Base-by-base conservation (phyloP, 1,140 invertebrate genomes). In the Papilio polyxenes region DNA sequence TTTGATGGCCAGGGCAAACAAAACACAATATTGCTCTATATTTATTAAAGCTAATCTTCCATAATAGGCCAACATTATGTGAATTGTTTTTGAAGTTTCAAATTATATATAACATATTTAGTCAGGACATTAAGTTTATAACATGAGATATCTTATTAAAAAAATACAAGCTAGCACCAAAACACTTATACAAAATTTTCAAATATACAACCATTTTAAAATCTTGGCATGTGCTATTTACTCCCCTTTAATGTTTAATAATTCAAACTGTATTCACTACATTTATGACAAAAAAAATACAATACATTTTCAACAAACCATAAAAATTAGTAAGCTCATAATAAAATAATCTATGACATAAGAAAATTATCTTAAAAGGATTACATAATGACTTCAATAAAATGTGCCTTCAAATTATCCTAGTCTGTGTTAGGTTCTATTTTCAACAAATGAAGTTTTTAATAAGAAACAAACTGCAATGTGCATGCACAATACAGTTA, bases 341-440 rank as follows among this genome's bases (percentile, higher is more conserved):
- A 31, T 49, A 77, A 77, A 77, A 77, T 77, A 77, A 77, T 31
- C 56, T 77, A 77, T 56, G 51, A 51, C 51, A 77, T 77, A 51
- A 15, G 49, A 77, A 72, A 72, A 37, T 23, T 53, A 51, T 31
- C 49, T 15, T 77, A 77, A 77, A 53, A 77, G 23, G 75, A 77
- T 77, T 77, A 77, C 75, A 77, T 56, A 77, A 56, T 77, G 49
- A 56, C 75, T 77, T 37, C 44, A 31, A 53, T 77, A 31, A 51
- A 31, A 77, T 77, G 13, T 77, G 51, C 23, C 65, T 72, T 77
- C 37, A 56, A 77, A 77, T 56, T 56, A 56, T 56, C 49, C 75
- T 77, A 77, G 49, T 56, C 49, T 31, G 31, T 75, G 17, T 15
- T 53, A 53, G 17, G 2, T 53, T 53, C 51, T 53, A 53, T 4